Evolutionary conservation across 2,797 vertebrate species (phyloP), one percentile per base, ranked within the genome.

Genomic region (Manis crassicaudata): DNA sequence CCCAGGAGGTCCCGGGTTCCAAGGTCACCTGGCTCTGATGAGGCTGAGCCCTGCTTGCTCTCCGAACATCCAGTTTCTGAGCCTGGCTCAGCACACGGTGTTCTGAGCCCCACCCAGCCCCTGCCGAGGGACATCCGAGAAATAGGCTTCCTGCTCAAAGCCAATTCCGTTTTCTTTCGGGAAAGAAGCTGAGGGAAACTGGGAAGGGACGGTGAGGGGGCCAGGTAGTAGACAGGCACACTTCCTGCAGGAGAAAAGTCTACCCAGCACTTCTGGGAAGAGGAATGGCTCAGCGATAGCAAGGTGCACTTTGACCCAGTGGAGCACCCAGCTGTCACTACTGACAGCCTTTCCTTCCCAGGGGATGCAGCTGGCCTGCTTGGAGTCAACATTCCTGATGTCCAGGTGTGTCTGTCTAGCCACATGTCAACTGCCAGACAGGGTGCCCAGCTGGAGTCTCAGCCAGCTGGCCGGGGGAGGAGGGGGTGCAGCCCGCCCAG

Each of bases 181-280:
- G 94, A 93, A 96, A 87, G 58, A 79, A 23, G 14, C 52, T 32
- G 62, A 27, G 60, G 93, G 40, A 72, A 11, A 63, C 35, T 4
- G n/a, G 75, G 56, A 93, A 62, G 46, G 84, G 70, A 23, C 46
- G 3, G 4, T 40, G 4, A 72, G n/a, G 21, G 23, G 65, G 52
- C 32, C 70, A 85, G 67, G 76, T 76, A 70, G 92, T 25, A 8
- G 21, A 46, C 0, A 79, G 52, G 43, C 58, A 21, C 4, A 32
- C 88, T 97, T 96, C 97, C 96, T 67, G 92, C 43, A 18, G 29
- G 60, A 67, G 37, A 65, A 87, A 87, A 76, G 18, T 86, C 35
- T 9, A 0, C 50, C 58, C 1, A 9, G 73, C 60, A 12, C 60
- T 97, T 97, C 97, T 98, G 96, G 97, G 97, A 97, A 97, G 29